Percentiles rank a stretch among this genome's conserved stretches.
Conservation (phyloP, 2,797 vertebrate genomes). For the Silurus aristotelis region DNA sequence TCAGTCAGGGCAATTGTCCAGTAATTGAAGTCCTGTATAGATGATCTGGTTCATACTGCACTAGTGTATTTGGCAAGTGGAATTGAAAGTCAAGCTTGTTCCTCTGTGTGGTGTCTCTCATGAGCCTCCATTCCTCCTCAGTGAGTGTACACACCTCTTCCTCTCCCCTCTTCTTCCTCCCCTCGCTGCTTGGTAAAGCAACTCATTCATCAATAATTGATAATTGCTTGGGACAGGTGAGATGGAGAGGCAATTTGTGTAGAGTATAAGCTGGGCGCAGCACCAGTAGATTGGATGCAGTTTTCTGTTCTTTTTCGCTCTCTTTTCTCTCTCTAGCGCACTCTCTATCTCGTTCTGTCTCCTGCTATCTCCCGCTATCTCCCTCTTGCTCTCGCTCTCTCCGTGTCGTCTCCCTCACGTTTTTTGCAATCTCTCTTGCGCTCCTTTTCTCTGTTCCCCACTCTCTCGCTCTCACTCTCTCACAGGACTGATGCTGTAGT, state of each 20-base stretch:
- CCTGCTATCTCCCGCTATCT: not conserved
- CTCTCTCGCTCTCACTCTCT: not conserved
- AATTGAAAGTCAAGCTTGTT: not conserved
- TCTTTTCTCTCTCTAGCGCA: not conserved
- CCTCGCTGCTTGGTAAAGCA: conserved; percentile 67
- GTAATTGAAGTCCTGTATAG: not conserved
- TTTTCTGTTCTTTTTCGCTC: not conserved
- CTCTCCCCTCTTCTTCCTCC: conserved; percentile 30
- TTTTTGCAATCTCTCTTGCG: not conserved
- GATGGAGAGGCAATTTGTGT: conserved; percentile 79
- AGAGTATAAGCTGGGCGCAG: conserved; percentile 68
- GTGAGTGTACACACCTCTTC: conserved; percentile 14
- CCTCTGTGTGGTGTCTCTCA: conserved; percentile 42
- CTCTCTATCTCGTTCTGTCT: not conserved
- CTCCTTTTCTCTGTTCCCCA: not conserved
- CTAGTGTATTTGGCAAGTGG: not conserved
- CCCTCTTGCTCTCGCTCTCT: not conserved
- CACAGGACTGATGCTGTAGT: conserved; percentile 26
- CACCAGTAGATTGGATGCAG: conserved; percentile 67
- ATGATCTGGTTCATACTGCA: conserved; percentile 5
- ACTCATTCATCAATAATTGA: conserved; percentile 84
- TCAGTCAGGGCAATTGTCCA: not conserved
- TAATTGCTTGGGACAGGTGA: conserved; percentile 79
- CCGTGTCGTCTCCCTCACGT: not conserved
- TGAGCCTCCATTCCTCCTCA: conserved; percentile 41